Evolutionary conservation across 2,113 vertebrate genomes (phyloP).

Genomic region (Xenopus borealis): DNA sequence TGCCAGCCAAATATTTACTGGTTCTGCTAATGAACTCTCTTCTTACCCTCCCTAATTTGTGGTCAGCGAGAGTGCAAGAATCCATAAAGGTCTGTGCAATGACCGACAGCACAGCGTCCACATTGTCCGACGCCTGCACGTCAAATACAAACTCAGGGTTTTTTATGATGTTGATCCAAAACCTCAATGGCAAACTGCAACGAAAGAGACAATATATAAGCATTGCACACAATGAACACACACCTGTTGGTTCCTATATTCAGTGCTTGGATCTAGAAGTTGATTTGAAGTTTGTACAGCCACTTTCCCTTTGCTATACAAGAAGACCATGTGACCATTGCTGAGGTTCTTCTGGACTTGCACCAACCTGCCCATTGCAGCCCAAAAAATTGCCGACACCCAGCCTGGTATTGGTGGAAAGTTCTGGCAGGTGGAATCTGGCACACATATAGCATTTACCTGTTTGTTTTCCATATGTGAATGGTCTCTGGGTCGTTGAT

Average conservation of each 20-base stretch:
- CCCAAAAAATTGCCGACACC: background rate
- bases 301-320: too few species aligned
- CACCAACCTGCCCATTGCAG: too few species aligned
- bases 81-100: slow-evolving; percentile 99
- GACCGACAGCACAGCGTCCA: slow-evolving; percentile 91
- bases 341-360: too few species aligned
- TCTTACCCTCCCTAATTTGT: slow-evolving; percentile 93
- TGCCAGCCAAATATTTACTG: too few species aligned
- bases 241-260: slow-evolving; percentile 78
- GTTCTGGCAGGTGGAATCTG: background rate
- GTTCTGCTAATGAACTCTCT: background rate
- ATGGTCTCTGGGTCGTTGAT: slow-evolving; percentile 91
- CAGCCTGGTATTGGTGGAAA: background rate
- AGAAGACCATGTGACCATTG: too few species aligned
- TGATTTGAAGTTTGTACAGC: too few species aligned
- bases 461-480: slow-evolving; percentile 99
- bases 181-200: slow-evolving; percentile 87
- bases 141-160: slow-evolving; percentile 97
- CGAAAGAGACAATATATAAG: background rate
- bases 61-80: slow-evolving; percentile 93
- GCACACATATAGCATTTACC: slow-evolving; percentile 61
- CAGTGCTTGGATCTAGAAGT: too few species aligned
- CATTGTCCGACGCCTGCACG: slow-evolving; percentile 89
- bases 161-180: slow-evolving; percentile 98
- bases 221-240: slow-evolving; percentile 43